Evolutionary conservation across 2,888 invertebrate genomes (phyloP).

Genomic region (Amiota communis): DNA sequence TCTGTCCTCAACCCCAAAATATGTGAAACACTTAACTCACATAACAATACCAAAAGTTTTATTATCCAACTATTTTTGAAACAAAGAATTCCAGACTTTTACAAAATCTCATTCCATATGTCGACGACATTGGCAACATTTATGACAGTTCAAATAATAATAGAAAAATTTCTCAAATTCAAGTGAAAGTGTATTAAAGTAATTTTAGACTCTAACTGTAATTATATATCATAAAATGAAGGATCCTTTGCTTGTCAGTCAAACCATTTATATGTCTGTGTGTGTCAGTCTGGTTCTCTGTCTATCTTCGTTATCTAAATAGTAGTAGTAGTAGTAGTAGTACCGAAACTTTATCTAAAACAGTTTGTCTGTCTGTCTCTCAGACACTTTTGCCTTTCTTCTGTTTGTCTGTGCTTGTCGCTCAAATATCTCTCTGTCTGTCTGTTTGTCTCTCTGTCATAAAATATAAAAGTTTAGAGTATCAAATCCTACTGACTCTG

Average conservation of each 20-base stretch:
- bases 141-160: background rate
- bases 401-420: constrained; percentile 28
- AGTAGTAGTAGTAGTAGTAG: background rate
- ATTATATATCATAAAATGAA: constrained; percentile 55
- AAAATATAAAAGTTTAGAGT: constrained; percentile 61
- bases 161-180: constrained; percentile 14
- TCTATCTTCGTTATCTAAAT: constrained; percentile 15
- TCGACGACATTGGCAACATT: background rate
- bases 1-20: background rate
- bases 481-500: background rate
- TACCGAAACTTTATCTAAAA: constrained; percentile 22
- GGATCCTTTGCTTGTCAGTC: constrained; percentile 35
- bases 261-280: constrained; percentile 17
- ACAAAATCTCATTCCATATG: background rate
- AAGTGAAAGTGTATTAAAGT: constrained; percentile 63
- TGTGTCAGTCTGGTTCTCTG: constrained; percentile 15
- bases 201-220: constrained; percentile 54
- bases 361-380: constrained; percentile 22
- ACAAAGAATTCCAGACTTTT: too few species aligned
- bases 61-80: too few species aligned
- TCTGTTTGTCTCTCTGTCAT: constrained; percentile 51
- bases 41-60: background rate
- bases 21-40: background rate
- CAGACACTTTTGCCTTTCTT: constrained; percentile 34
- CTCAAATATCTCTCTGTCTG: constrained; percentile 36